Base-by-base conservation (phyloP, 1,140 invertebrate genomes). In the Monochamus saltuarius region DNA sequence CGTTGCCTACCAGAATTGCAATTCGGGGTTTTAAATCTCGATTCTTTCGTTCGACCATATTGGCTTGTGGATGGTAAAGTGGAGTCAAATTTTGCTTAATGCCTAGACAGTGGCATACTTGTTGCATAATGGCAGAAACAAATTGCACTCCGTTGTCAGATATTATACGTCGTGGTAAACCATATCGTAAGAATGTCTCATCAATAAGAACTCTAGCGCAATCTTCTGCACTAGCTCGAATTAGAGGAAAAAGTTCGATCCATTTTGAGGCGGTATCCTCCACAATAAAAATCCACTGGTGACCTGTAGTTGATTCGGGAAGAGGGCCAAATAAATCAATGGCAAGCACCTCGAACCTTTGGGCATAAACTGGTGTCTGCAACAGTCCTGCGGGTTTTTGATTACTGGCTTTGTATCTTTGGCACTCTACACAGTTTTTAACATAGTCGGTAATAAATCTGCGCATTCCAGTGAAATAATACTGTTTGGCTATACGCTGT, bases 1-100 rank as follows among this genome's bases (percentile, higher is more conserved):
- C 64, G 1, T 69, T 51, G 7, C 68, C 62, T 0, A 80, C 69
- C 11, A 73, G 72, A 1, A 77, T 73, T 0, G 66, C 53, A 0
- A 81, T 59, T 65, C 74, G 73, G 1, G 68, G 63, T 56, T 81
- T 79, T 0, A 82, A 16, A 16, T 75, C 75, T 13, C 74, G 45
- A 56, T 81, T 81, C 8, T 74, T 73, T 8, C 78, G 56, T 62
- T 81, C 79, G 0, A 73, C 72, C 0, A 72, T 72, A 51, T 81
- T 80, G 0, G 74, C 64, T 47, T 75, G 68, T 4, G 78, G 72
- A 57, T 78, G 75, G 58, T 81, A 80, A 0, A 69, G 22, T 0
- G 73, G 69, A 0, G 65, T 71, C 7, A 71, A 63, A 19, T 57
- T 49, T 70, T 68, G 50, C 2, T 72, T 62, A 10, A 55, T 56